Base-by-base conservation (phyloP, 2,113 vertebrate species). In the Ameiurus melas region DNA sequence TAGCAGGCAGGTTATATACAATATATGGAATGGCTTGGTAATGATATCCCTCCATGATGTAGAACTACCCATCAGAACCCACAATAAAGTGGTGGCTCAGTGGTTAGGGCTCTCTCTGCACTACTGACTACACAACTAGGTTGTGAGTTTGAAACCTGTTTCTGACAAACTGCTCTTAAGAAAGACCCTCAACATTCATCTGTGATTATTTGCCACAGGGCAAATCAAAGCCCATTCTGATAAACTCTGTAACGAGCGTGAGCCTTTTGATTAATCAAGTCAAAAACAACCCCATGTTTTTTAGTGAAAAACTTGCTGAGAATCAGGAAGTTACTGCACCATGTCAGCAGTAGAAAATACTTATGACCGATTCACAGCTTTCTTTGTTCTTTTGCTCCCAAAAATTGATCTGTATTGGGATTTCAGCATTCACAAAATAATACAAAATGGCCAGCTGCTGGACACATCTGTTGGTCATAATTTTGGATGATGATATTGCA, bases 251-350 rank as follows among this genome's bases (percentile, higher is more conserved):
- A 91, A 90, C 90, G 83, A 71, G 75, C 89, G 87, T 90, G 85
- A 89, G 89, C 77, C 55, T 43, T 47, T n/a, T 86, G 78, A 85
- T 91, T 88, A 91, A 89, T 87, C 62, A 57, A 82, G 73, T 58
- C 57, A 70, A 86, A 89, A 84, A 86, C 79, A 39, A 77, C 20
- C 20, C 71, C 14, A 2, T 70, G 66, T 70, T 73, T 17, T 39
- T 39, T 43, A 20, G 8, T 12, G 71, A 75, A 43, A 43, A 43
- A 60, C 58, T 20, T 60, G 19, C 58, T 22, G 58, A 64, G 9
- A 64, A 47, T 77, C 22, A 77, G 73, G 13, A 77, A 53, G n/a
- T 78, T 27, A 78, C 36, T 43, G 33, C 36, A 75, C 36, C 19
- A 17, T 78, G 75, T 81, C 16, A 80, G 16, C 51, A 30, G 14